Evolutionary conservation across 53 echinoderm and acorn worm species (phyloP), one percentile per base, ranked within the genome.

Genomic region (Hippasteria phrygiana): DNA sequence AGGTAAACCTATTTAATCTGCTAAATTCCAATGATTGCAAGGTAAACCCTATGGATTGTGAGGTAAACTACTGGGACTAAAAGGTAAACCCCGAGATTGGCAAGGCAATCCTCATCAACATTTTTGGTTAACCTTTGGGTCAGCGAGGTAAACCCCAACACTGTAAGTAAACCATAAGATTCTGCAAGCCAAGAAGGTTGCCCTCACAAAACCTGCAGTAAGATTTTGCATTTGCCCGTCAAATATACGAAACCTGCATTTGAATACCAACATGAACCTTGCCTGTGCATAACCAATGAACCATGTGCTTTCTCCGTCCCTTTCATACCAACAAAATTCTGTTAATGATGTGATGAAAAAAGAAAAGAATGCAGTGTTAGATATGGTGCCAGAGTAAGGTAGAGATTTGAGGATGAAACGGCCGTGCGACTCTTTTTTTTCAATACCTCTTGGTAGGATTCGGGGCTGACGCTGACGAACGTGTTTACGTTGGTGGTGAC

Each of bases 401-500:
- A 42, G 24, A 0, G 4, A 18, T 5, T 73, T 40, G 9, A 73
- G 73, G 20, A 7, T 41, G 22, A 39, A 43, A 42, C 41, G 3
- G 13, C 69, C 1, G 69, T 67, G 37, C 29, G 28, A 63, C 32
- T 3, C 27, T 24, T 2, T 14, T 33, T 3, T 41, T 42, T 75
- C 27, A 69, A 46, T 85, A 85, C 85, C 85, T 85, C 85, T 70
- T 45, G 71, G 36, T 45, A 85, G 14, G 71, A 48, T 48, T 85
- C 85, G 17, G 85, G 85, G 71, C 85, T 85, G 53, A 70, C 71
- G 51, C 71, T 85, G 16, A 85, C 85, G 31, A 71, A 85, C 62
- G 85, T 85, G 50, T 85, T 37, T 50, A 71, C 70, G 53, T 69
- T 50, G 45, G 69, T 85, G 36, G 70, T 42, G 27, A 69, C 69